phyloP scores from a whole-genome alignment of 2,113 vertebrate genomes.

The Neotragus moschatus region DNA sequence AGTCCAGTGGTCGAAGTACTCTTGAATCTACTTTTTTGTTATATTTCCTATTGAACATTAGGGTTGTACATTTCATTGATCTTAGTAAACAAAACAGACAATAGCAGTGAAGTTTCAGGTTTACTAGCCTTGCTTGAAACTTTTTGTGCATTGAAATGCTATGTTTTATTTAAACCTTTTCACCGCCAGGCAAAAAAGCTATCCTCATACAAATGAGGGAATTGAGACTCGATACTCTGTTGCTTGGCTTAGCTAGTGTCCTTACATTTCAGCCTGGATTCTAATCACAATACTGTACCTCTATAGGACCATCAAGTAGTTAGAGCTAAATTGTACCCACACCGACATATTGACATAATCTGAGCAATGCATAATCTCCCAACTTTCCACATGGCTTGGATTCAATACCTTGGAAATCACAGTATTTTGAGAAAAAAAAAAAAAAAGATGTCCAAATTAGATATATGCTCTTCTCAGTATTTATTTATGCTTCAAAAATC shows the following conservation, averaged over 20 bases:
- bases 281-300: not conserved
- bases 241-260: not conserved
- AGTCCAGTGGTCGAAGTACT: slow-evolving; percentile 3
- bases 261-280: not conserved
- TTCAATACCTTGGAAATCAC: not conserved
- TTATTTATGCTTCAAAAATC: slow-evolving; percentile 13
- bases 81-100: not conserved
- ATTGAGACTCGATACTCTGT: not conserved
- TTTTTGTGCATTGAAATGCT: not conserved
- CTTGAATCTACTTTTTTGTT: not conserved
- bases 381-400: not conserved
- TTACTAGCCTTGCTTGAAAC: not conserved
- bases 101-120: not conserved
- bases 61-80: not conserved
- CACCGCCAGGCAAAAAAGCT: not conserved
- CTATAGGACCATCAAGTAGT: not conserved
- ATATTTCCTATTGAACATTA: slow-evolving; percentile 25
- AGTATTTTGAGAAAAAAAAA: not conserved
- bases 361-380: not conserved
- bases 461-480: not conserved
- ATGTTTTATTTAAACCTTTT: not conserved
- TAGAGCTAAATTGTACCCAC: not conserved
- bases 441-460: not conserved
- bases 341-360: not conserved
- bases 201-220: not conserved